These are phyloP conservation scores for Sialis fuliginosa DNA, from an alignment of 2,888 invertebrate genomes.

Conservation along the genomic window DNA sequence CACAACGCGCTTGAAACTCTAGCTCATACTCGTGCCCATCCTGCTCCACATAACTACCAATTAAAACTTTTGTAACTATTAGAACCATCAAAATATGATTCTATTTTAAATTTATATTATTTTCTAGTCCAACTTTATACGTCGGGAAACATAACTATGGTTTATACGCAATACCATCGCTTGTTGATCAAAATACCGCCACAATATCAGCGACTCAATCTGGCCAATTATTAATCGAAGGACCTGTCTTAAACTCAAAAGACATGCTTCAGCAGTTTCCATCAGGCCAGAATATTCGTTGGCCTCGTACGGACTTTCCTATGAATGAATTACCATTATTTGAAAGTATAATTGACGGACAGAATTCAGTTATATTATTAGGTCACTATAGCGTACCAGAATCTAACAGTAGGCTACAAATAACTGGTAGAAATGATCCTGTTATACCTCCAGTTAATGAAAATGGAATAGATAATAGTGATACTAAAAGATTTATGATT, in stretches of 20 bases:
- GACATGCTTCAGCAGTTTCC: not conserved
- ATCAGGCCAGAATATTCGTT: constrained; percentile 3
- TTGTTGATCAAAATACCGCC: constrained; percentile 80
- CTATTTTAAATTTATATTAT: constrained; percentile 2
- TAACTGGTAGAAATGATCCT: constrained; percentile 17
- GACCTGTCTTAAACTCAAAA: constrained; percentile 28
- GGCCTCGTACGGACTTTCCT: constrained; percentile 2
- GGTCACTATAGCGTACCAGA: constrained; percentile 61
- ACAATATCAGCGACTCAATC: constrained; percentile 59
- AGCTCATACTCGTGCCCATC: constrained; percentile 21
- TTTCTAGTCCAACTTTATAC: constrained; percentile 72
- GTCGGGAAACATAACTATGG: constrained; percentile 79
- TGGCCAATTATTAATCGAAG: constrained; percentile 53
- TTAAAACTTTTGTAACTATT: constrained; percentile 32
- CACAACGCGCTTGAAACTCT: constrained; percentile 62
- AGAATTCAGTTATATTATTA: constrained; percentile 24
- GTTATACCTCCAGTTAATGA: constrained; percentile 19
- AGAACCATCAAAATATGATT: too few relatives aligned
- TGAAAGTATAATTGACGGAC: constrained; percentile 19
- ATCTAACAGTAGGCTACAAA: constrained; percentile 21
- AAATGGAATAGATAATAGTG: constrained; percentile 20
- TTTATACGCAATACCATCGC: constrained; percentile 78
- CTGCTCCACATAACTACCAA: constrained; percentile 22
- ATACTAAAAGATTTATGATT: constrained; percentile 19
- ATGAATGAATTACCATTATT: constrained; percentile 9